These are phyloP conservation scores for Drosophila stalkeri DNA, from an alignment of 2,888 invertebrate species.

Conservation along the genomic window DNA sequence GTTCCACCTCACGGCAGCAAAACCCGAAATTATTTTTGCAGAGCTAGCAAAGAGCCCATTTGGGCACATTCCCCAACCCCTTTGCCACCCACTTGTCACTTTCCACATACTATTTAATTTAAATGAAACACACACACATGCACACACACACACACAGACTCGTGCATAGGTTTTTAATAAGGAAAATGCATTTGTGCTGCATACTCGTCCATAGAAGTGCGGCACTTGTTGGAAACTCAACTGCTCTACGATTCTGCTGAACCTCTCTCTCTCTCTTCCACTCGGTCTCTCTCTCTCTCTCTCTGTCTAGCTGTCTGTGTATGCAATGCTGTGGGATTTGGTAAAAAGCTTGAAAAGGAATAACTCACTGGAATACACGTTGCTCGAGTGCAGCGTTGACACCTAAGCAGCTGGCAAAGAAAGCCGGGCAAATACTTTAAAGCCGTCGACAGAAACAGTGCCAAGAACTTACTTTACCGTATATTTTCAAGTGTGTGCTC, in stretches of 20 bases:
- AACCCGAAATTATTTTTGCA: conserved; percentile 17
- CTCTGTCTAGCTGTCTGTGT: conserved; percentile 15
- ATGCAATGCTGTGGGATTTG: conserved; percentile 51
- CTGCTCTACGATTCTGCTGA: not conserved
- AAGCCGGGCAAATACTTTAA: conserved; percentile 62
- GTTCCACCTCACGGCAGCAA: not conserved
- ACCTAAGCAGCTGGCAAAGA: conserved; percentile 65
- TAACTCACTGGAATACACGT: conserved; percentile 63
- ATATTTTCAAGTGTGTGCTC: conserved; percentile 22
- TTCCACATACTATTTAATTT: conserved; percentile 45
- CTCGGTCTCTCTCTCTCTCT: no score
- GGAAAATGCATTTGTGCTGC: conserved; percentile 70
- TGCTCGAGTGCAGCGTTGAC: conserved; percentile 63
- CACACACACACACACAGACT: conserved; percentile 15
- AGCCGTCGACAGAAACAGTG: conserved; percentile 18
- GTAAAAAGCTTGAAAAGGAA: conserved; percentile 60
- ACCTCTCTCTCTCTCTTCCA: not conserved
- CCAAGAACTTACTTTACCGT: conserved; percentile 33
- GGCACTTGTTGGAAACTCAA: conserved; percentile 39
- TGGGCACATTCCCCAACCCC: not conserved
- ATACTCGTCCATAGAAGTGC: conserved; percentile 56
- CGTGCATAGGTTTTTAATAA: conserved; percentile 49
- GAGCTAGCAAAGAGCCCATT: not conserved
- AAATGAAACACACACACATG: conserved; percentile 51
- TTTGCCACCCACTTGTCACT: not conserved